These are phyloP conservation scores for Thalassaphorura encarpata DNA, from an alignment of 1,140 invertebrate genomes.

Conservation along the genomic window DNA sequence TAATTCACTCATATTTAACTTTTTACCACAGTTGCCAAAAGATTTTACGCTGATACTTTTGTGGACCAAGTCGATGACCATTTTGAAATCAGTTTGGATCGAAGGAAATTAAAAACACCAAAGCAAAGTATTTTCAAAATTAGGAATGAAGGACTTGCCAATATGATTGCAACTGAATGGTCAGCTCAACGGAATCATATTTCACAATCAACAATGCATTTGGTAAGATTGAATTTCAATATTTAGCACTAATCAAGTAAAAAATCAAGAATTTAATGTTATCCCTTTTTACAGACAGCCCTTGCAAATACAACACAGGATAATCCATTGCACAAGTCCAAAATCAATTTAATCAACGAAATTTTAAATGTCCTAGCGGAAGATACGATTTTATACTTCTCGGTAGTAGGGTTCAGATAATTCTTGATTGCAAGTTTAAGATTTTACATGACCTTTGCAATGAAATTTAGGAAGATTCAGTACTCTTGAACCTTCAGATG, in stretches of 20 bases:
- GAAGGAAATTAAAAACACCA: constrained; percentile 78
- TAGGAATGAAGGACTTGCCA: constrained; percentile 72
- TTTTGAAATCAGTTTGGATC: constrained; percentile 67
- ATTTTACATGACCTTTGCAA: too few species aligned
- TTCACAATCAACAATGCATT: constrained; percentile 70
- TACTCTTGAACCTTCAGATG: constrained; percentile 61
- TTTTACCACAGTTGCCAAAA: constrained; percentile 43
- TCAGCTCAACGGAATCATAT: constrained; percentile 70
- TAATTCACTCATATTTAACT: too few species aligned
- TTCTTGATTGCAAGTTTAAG: too few species aligned
- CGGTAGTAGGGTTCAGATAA: constrained; percentile 61
- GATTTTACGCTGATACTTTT: constrained; percentile 59
- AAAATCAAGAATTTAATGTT: constrained; percentile 17
- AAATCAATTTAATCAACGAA: constrained; percentile 62
- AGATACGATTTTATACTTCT: constrained; percentile 75
- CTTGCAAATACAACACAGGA: constrained; percentile 81
- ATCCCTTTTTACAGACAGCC: constrained; percentile 56
- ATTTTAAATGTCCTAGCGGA: constrained; percentile 74
- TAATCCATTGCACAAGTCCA: constrained; percentile 73
- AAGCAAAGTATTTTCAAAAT: constrained; percentile 62
- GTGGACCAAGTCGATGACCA: constrained; percentile 45
- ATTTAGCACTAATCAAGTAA: constrained; percentile 1
- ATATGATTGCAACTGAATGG: constrained; percentile 87
- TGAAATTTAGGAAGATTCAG: constrained; percentile 54
- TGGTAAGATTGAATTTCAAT: constrained; percentile 54